Evolutionary conservation across 2,113 vertebrate species (phyloP).

Genomic region (Tenebrosternarchus preto): DNA sequence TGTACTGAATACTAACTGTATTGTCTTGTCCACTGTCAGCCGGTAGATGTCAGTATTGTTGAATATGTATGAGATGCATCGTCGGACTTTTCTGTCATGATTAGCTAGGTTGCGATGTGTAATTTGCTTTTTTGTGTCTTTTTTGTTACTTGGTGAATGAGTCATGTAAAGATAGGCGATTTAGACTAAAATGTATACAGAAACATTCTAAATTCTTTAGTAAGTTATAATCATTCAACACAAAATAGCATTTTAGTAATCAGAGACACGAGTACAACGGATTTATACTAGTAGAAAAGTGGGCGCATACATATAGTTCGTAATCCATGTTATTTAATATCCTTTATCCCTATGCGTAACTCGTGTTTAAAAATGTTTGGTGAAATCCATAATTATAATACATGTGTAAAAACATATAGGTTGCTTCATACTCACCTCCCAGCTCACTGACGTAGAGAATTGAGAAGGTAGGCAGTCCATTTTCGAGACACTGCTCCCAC

Average conservation of each 20-base stretch:
- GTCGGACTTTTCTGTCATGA: background rate
- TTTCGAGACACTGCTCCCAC: background rate
- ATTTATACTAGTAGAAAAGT: background rate
- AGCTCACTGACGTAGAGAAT: conserved; percentile 8
- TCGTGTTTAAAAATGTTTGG: background rate
- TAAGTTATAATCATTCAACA: too few relatives aligned
- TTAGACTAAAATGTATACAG: too few relatives aligned
- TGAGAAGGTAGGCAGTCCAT: conserved; percentile 2
- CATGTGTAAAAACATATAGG: background rate
- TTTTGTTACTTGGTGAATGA: too few relatives aligned
- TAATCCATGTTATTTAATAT: background rate
- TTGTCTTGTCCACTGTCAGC: conserved; percentile 10
- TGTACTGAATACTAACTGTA: conserved; percentile 3
- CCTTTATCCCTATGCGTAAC: background rate
- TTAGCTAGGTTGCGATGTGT: background rate
- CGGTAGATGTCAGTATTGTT: conserved; percentile 43
- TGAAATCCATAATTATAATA: background rate
- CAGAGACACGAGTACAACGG: too few relatives aligned
- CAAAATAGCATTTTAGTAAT: too few relatives aligned
- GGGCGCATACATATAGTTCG: background rate
- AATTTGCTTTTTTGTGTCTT: background rate
- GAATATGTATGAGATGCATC: conserved; percentile 35
- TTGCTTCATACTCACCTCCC: conserved; percentile 15
- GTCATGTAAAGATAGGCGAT: too few relatives aligned
- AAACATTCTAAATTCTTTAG: too few relatives aligned